Conservation (phyloP, 2,113 vertebrate genomes). For the Neolamprologus ventralis region DNA sequence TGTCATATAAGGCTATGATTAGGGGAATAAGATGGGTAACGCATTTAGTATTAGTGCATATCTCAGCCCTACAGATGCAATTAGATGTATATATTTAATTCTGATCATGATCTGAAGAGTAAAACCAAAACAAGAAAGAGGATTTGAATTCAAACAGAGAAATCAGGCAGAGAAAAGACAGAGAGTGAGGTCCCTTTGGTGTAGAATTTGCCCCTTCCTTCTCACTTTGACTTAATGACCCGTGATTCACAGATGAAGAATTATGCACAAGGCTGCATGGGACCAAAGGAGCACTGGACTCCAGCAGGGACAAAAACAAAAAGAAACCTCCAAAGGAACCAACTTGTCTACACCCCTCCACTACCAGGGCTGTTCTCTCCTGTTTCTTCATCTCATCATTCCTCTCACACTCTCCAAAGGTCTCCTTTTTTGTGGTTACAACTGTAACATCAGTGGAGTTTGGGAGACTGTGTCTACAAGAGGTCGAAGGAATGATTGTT, state of each 20-base stretch:
- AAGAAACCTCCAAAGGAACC: conserved; percentile 6
- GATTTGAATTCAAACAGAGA: not conserved
- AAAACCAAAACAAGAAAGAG: not conserved
- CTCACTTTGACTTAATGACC: conserved; percentile 33
- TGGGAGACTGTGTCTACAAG: not conserved
- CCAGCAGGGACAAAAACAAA: conserved; percentile 26
- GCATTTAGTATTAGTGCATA: not conserved
- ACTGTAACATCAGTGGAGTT: conserved; percentile 15
- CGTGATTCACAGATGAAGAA: conserved; percentile 56
- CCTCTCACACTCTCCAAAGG: conserved; percentile 5
- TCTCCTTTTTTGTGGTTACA: conserved; percentile 37
- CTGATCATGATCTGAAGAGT: not conserved
- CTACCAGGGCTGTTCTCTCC: not conserved
- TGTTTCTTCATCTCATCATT: conserved; percentile 9
- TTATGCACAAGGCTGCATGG: conserved; percentile 28
- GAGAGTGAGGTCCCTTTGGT: not conserved
- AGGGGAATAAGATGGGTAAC: not conserved
- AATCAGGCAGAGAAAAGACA: conserved; percentile 4
- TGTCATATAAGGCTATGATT: not conserved
- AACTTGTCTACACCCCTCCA: not conserved
- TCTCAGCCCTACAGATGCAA: not conserved
- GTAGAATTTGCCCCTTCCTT: conserved; percentile 4
- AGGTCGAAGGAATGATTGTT: not conserved
- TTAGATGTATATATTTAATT: not conserved
- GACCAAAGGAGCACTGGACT: conserved; percentile 34